Evolutionary conservation across 2,888 invertebrate species (phyloP), one percentile per base, ranked within the genome.

Genomic region (Ditula angustiorana): DNA sequence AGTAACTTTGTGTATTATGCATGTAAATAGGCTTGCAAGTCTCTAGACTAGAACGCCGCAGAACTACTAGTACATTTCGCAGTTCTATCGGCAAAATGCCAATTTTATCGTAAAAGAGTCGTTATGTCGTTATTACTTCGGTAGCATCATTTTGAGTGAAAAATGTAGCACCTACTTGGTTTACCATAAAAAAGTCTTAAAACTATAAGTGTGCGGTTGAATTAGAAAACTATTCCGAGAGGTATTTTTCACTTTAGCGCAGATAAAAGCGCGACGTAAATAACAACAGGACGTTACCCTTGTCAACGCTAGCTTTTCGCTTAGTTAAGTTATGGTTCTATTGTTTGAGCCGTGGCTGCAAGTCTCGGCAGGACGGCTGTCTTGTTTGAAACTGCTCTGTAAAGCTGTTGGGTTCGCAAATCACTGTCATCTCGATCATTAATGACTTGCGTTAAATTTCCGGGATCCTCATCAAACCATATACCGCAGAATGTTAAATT

Each of bases 251-350:
- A 68, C 63, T 67, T 70, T 44, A 59, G 74, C 52, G 24, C 35
- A 47, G 64, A 64, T 59, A 55, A 35, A 75, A 73, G 75, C 70
- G 71, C 71, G 73, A 77, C 79, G 75, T 79, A 83, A 86, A 86
- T 84, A 86, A 82, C 79, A 75, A 69, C 75, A 83, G 83, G 83
- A 84, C 83, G 75, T 86, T 85, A 86, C 83, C 85, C 86, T 79
- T 85, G 85, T 86, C 86, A 86, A 80, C 80, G 82, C 75, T 79
- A 83, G 85, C 83, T 84, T 86, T 86, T 85, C 85, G 83, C 82
- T 80, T 79, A 78, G 82, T 77, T 81, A 82, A 86, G 80, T 86
- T 86, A 86, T 82, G 75, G 76, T 73, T 69, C 85, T 82, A 86
- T 87, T 86, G 85, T 86, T 83, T 78, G 71, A 76, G 79, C 79